Conservation (phyloP, 2,797 vertebrate species). For the Trachops cirrhosus region DNA sequence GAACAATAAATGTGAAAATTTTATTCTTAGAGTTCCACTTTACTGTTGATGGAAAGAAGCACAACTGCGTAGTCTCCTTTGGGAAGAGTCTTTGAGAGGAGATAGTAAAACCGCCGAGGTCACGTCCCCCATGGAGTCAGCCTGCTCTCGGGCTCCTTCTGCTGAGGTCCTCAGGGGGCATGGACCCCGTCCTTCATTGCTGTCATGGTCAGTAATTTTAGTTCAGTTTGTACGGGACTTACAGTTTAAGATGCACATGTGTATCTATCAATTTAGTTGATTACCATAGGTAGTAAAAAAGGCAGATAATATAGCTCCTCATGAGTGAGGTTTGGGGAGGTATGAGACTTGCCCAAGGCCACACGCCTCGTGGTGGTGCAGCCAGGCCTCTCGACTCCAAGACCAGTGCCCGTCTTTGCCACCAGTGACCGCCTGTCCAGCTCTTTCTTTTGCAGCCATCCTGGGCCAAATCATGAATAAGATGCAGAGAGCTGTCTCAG, state of each 20-base stretch:
- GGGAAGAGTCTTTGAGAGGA: not conserved
- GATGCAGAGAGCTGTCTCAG: conserved; percentile 31
- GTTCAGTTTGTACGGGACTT: not conserved
- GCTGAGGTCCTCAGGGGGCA: not conserved
- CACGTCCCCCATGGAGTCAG: not conserved
- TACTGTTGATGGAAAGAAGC: not conserved
- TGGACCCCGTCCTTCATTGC: not conserved
- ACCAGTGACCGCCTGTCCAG: not conserved
- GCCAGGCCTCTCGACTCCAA: not conserved
- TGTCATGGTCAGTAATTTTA: not conserved
- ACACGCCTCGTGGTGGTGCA: not conserved
- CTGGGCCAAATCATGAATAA: not conserved
- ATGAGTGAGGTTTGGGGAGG: not conserved
- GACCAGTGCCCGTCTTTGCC: not conserved
- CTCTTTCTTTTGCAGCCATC: not conserved
- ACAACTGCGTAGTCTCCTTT: not conserved
- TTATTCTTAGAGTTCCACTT: not conserved
- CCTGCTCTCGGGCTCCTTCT: not conserved
- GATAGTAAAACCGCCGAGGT: not conserved
- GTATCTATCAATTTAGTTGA: not conserved
- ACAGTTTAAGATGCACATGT: not conserved
- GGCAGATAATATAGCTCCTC: not conserved
- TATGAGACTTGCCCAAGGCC: not conserved
- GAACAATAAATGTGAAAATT: not conserved
- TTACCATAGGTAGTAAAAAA: not conserved